Percentiles rank a stretch among this genome's conserved stretches.
Conservation (phyloP, 2,888 invertebrate species). For the Thecocarcelia acutangulata region DNA sequence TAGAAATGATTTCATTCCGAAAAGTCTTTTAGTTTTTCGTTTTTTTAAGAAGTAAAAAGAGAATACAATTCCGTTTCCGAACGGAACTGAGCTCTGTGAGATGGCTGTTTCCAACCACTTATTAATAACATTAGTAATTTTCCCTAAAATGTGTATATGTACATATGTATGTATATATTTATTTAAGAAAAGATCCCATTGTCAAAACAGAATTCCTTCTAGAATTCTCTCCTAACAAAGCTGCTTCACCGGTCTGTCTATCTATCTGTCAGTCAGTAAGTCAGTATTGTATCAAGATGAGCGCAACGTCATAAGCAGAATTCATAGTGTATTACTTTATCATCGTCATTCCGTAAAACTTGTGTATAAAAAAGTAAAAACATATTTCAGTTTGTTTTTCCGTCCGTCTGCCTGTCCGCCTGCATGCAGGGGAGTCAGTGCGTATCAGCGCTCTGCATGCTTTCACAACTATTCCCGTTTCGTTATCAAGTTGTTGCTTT, state of each 20-base stretch:
- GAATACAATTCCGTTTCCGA: no score
- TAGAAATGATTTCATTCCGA: no score
- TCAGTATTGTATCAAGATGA: slow-evolving; percentile 19
- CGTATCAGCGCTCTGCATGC: slow-evolving; percentile 58
- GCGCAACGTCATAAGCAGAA: slow-evolving; percentile 28
- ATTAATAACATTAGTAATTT: no score
- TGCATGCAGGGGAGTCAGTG: slow-evolving; percentile 8
- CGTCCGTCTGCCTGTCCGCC: background rate
- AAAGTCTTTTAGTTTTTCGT: no score
- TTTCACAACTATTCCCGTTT: slow-evolving; percentile 74
- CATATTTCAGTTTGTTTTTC: slow-evolving; percentile 7
- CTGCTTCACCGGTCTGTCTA: background rate
- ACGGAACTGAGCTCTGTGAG: no score
- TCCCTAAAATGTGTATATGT: no score
- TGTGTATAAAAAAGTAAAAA: slow-evolving; percentile 6
- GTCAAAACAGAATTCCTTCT: slow-evolving; percentile 8
- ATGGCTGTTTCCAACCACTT: no score
- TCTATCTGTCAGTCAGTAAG: background rate
- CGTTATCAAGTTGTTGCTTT: slow-evolving; percentile 46
- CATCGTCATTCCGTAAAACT: slow-evolving; percentile 20
- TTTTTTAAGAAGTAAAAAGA: no score
- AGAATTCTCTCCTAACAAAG: background rate
- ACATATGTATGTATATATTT: no score
- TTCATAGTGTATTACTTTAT: slow-evolving; percentile 24
- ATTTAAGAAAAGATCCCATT: background rate